Conservation (phyloP, 2,888 invertebrate species). For the Abrostola triplasia region DNA sequence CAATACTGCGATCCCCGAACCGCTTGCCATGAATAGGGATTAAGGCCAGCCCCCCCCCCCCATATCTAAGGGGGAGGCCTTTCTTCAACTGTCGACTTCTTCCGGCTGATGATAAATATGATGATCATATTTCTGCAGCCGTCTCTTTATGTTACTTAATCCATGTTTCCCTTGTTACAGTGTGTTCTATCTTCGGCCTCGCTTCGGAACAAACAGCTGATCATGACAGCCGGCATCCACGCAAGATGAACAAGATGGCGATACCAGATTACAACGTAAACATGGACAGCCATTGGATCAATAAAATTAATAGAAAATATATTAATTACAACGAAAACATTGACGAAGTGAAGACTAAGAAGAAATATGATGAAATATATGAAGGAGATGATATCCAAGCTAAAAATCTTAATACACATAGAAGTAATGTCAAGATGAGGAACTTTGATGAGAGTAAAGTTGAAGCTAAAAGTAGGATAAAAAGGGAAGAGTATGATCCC, state of each 20-base stretch:
- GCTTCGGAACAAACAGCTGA: slow-evolving; percentile 72
- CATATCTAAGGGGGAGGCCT: too few species aligned
- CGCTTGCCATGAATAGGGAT: too few species aligned
- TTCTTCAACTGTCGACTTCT: too few species aligned
- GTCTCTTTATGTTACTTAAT: not conserved
- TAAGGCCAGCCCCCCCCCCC: too few species aligned
- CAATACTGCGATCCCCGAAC: too few species aligned
- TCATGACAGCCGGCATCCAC: slow-evolving; percentile 64
- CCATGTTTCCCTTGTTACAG: slow-evolving; percentile 71
- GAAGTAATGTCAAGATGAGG: slow-evolving; percentile 48
- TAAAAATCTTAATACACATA: slow-evolving; percentile 60
- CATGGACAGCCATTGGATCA: slow-evolving; percentile 60
- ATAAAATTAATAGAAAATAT: slow-evolving; percentile 48
- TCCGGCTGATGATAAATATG: too few species aligned
- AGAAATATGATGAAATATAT: slow-evolving; percentile 18
- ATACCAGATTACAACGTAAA: slow-evolving; percentile 39
- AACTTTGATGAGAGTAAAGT: slow-evolving; percentile 49
- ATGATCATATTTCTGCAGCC: too few species aligned
- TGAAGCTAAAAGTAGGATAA: slow-evolving; percentile 59
- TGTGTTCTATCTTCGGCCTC: slow-evolving; percentile 71
- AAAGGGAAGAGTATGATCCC: slow-evolving; percentile 63
- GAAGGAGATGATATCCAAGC: slow-evolving; percentile 27
- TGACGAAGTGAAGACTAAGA: slow-evolving; percentile 29
- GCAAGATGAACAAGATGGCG: slow-evolving; percentile 38
- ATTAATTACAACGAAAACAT: slow-evolving; percentile 36